Evolutionary conservation across 2,888 invertebrate species (phyloP).

Genomic region (Lysandra coridon): DNA sequence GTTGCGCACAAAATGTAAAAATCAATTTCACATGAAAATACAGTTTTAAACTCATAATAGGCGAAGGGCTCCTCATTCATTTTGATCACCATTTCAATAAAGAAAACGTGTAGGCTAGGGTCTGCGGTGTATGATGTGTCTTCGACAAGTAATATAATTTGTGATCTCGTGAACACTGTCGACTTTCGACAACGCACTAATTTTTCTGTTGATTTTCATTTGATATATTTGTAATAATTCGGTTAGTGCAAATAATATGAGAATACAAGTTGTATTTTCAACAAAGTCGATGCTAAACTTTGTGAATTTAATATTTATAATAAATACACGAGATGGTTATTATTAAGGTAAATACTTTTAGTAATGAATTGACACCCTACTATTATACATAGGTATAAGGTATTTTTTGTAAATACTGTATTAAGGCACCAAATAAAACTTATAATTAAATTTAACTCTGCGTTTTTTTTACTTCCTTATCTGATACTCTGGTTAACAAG

Average conservation of each 20-base stretch:
- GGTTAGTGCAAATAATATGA: background rate
- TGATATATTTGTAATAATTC: background rate
- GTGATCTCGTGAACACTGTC: constrained; percentile 23
- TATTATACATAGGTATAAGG: constrained; percentile 51
- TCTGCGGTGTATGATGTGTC: constrained; percentile 5
- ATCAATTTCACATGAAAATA: background rate
- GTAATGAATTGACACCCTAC: constrained; percentile 49
- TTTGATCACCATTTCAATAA: no score
- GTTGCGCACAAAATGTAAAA: background rate
- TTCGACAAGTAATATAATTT: constrained; percentile 12
- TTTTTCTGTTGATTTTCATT: background rate
- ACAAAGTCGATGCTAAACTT: background rate
- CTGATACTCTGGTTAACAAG: no score
- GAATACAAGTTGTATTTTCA: constrained; percentile 12
- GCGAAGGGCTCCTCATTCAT: no score
- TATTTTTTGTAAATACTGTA: constrained; percentile 73
- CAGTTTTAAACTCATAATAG: no score
- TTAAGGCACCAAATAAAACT: constrained; percentile 67
- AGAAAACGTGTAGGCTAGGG: no score
- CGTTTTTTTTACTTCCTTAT: constrained; percentile 38
- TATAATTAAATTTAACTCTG: constrained; percentile 54
- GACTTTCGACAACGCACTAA: constrained; percentile 8
- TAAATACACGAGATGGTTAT: constrained; percentile 23
- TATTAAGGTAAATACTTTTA: constrained; percentile 35
- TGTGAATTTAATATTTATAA: constrained; percentile 15